phyloP scores from a whole-genome alignment of 2,113 vertebrate genomes.

The Chamaea fasciata region DNA sequence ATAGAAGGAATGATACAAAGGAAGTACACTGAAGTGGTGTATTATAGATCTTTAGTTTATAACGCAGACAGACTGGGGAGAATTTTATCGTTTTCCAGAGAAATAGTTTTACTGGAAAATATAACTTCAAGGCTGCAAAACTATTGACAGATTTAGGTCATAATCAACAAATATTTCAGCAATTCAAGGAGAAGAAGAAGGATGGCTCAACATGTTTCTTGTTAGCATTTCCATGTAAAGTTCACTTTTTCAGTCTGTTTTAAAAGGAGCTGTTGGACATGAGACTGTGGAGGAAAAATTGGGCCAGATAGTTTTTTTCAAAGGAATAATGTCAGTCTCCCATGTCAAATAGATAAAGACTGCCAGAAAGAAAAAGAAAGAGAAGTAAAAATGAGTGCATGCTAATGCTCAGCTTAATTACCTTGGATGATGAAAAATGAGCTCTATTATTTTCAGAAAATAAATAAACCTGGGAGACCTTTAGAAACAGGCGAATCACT shows the following conservation, averaged over 20 bases:
- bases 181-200: constrained; percentile 5
- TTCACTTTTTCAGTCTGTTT: not conserved
- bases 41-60: not conserved
- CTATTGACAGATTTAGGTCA: not conserved
- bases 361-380: not conserved
- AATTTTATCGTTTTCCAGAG: not conserved
- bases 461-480: not conserved
- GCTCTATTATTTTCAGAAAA: constrained; percentile 16
- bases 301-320: not conserved
- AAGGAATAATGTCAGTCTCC: not conserved
- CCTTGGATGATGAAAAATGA: constrained; percentile 17
- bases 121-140: not conserved
- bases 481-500: not conserved
- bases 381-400: not conserved
- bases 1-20: not conserved
- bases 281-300: not conserved
- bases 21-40: not conserved
- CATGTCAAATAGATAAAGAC: not conserved
- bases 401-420: not conserved
- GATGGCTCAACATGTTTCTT: not conserved
- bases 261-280: not conserved
- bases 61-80: not conserved
- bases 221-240: not conserved
- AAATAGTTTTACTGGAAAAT: not conserved
- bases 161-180: constrained; percentile 11